Evolutionary conservation across 2,113 vertebrate species (phyloP).

Genomic region (Lasiurus cinereus): DNA sequence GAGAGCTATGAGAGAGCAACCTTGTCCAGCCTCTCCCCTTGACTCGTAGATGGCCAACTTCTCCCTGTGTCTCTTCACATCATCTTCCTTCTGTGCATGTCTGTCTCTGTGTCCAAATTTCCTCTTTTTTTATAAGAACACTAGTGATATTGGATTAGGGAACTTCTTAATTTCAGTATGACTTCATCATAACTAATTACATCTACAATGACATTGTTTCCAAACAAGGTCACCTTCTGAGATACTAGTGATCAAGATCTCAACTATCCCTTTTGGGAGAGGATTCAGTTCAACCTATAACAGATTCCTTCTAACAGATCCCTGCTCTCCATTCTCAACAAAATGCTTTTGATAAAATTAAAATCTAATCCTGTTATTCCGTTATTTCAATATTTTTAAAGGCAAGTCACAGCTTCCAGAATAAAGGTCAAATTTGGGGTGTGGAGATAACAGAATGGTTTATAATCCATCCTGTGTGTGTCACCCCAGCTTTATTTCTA

Average conservation of each 20-base stretch:
- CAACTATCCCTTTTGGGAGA: conserved; percentile 8
- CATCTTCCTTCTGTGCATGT: not conserved
- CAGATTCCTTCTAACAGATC: not conserved
- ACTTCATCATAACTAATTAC: conserved; percentile 22
- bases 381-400: conserved; percentile 23
- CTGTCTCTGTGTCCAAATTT: not conserved
- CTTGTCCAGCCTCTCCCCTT: not conserved
- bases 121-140: not conserved
- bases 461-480: not conserved
- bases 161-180: not conserved
- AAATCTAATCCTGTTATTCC: conserved; percentile 2
- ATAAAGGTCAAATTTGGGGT: conserved; percentile 19
- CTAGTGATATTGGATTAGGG: not conserved
- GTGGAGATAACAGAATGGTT: not conserved
- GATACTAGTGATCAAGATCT: not conserved
- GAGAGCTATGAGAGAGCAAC: not conserved
- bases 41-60: not conserved
- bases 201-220: not conserved
- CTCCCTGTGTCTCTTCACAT: not conserved
- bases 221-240: not conserved
- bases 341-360: conserved; percentile 19
- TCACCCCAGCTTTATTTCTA: not conserved
- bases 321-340: not conserved
- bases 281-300: not conserved
- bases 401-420: not conserved